Evolutionary conservation across 35 echinoderm and acorn worm genomes (phyloP).

Genomic region (Patiria miniata): DNA sequence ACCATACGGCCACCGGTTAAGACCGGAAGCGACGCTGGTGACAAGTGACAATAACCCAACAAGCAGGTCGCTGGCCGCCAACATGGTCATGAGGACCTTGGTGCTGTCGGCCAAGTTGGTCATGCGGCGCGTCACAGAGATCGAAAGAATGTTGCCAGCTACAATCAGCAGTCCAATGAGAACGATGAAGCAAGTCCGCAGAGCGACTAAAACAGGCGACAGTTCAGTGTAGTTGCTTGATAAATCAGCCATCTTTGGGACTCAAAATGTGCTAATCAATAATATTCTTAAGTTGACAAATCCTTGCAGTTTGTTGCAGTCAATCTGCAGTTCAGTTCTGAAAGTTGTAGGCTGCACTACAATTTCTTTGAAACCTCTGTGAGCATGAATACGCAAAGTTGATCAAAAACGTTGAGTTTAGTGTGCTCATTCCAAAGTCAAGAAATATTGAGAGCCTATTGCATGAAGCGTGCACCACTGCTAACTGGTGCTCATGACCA

Average conservation of each 20-base stretch:
- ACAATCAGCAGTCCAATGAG: not conserved
- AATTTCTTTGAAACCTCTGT: too few species aligned
- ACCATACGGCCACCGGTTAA: not conserved
- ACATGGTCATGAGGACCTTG: not conserved
- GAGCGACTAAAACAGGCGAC: not conserved
- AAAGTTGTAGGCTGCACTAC: too few species aligned
- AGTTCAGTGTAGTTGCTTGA: not conserved
- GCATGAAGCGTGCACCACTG: too few species aligned
- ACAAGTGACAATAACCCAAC: not conserved
- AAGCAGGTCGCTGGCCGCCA: not conserved
- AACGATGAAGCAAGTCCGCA: conserved; percentile 8
- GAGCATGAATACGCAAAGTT: too few species aligned
- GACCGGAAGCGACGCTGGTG: not conserved
- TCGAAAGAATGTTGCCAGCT: not conserved
- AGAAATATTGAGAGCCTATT: too few species aligned
- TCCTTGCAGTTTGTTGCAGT: too few species aligned
- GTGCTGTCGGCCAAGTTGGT: conserved; percentile 24
- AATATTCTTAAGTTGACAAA: too few species aligned
- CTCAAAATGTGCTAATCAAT: too few species aligned
- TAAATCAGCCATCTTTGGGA: not conserved
- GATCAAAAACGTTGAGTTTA: too few species aligned
- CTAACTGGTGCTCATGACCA: too few species aligned
- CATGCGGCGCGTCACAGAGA: not conserved
- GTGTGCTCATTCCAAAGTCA: too few species aligned
- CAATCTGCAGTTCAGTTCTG: too few species aligned